Conservation (phyloP, 1,140 invertebrate species). For the Ceratitis capitata region DNA sequence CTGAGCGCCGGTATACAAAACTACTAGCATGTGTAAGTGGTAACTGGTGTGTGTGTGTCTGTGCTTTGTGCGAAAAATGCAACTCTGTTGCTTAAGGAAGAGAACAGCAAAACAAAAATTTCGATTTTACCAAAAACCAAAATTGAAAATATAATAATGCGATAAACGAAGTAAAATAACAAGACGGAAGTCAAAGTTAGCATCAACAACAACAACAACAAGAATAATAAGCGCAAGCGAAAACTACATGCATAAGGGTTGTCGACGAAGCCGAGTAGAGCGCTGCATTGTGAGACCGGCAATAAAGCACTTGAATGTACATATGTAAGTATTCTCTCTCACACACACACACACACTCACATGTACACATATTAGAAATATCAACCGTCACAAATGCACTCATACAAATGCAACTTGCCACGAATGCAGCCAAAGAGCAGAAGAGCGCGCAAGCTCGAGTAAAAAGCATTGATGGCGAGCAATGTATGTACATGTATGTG, state of each 20-base stretch:
- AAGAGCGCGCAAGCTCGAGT: neutral
- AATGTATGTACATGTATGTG: neutral
- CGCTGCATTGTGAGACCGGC: conserved; percentile 1
- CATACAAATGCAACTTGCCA: neutral
- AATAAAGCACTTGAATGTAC: neutral
- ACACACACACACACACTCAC: neutral
- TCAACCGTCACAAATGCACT: neutral
- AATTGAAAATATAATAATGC: neutral
- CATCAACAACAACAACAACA: neutral
- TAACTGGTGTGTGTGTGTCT: neutral
- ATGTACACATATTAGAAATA: neutral
- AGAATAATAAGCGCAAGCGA: neutral
- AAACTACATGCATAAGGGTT: neutral
- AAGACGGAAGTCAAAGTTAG: neutral
- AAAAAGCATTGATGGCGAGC: neutral
- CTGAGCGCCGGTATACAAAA: neutral
- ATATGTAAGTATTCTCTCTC: neutral
- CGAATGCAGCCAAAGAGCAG: neutral
- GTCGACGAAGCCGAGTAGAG: neutral
- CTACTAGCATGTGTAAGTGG: neutral
- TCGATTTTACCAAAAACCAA: neutral
- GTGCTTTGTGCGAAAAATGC: neutral
- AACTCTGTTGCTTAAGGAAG: conserved; percentile 1
- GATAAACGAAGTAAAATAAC: neutral
- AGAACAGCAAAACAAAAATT: conserved; percentile 22